phyloP scores from a whole-genome alignment of 2,113 vertebrate species.

The Malaclemys terrapin region DNA sequence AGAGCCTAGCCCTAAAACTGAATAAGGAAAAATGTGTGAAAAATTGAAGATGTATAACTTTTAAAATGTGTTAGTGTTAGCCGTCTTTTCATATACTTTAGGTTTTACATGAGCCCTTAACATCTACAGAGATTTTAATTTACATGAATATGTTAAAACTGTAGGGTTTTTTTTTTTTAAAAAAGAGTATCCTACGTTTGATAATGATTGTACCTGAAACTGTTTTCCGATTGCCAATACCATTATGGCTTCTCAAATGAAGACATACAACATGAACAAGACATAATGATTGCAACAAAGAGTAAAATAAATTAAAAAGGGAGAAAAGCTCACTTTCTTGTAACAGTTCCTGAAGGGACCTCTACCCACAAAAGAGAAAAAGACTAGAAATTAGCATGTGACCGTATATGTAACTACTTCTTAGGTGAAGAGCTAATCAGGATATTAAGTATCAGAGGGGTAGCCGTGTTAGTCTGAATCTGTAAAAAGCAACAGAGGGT shows the following conservation, averaged over 20 bases:
- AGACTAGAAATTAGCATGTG: background rate
- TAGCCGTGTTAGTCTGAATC: too few species aligned
- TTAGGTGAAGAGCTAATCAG: background rate
- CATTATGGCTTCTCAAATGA: background rate
- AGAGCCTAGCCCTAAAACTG: conserved; percentile 54
- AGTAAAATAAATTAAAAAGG: background rate
- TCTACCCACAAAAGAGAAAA: background rate
- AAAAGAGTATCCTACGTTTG: background rate
- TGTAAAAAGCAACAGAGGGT: too few species aligned
- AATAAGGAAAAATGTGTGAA: conserved; percentile 43
- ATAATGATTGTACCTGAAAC: background rate
- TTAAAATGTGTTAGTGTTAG: conserved; percentile 14
- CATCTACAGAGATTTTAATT: background rate
- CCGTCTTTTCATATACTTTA: conserved; percentile 23
- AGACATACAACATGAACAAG: background rate
- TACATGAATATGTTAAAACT: background rate
- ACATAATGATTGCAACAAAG: background rate
- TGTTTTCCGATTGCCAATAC: background rate
- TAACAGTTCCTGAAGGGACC: background rate
- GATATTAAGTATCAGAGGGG: too few species aligned
- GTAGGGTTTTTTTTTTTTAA: background rate
- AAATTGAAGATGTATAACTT: conserved; percentile 52
- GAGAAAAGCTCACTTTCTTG: background rate
- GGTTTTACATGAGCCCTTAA: conserved; percentile 43
- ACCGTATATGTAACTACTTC: background rate